A percentile compares a stretch with the other conserved stretches of the same genome.
phyloP scores from a whole-genome alignment of 2,113 vertebrate genomes.

The Corvus moneduloides region DNA sequence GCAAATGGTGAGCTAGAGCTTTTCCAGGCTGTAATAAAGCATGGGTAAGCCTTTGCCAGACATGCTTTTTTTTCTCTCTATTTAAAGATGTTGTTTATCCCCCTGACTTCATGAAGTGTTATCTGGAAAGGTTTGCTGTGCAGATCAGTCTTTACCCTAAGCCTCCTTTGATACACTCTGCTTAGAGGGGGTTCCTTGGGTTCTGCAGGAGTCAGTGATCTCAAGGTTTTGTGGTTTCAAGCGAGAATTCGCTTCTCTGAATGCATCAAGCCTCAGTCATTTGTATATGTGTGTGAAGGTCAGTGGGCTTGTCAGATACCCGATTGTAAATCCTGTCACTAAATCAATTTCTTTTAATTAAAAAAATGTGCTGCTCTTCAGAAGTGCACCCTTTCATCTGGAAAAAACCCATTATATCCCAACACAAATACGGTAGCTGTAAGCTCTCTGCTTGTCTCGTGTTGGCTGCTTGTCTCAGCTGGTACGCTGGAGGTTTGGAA shows the following conservation, averaged over 20 bases:
- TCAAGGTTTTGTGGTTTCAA: background rate
- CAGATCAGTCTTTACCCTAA: background rate
- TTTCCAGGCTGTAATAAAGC: background rate
- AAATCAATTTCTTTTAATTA: slow-evolving; percentile 68
- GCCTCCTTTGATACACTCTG: background rate
- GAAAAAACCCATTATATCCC: slow-evolving; percentile 4
- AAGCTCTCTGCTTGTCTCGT: background rate
- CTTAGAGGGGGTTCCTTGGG: background rate
- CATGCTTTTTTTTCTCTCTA: background rate
- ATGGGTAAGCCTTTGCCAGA: background rate
- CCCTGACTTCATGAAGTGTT: background rate
- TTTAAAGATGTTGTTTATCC: background rate
- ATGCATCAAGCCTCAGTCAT: background rate
- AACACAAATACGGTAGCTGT: background rate
- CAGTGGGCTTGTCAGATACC: slow-evolving; percentile 43
- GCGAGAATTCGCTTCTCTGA: background rate
- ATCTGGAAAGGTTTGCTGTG: background rate
- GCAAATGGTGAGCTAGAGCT: background rate
- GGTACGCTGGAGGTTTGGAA: background rate
- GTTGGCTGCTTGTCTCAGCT: background rate
- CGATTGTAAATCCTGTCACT: slow-evolving; percentile 50
- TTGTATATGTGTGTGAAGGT: slow-evolving; percentile 46
- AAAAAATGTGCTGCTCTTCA: slow-evolving; percentile 1
- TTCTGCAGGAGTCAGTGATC: background rate
- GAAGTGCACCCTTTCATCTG: background rate